Percentiles rank a stretch among this genome's conserved stretches.
Evolutionary conservation across 1,140 invertebrate genomes (phyloP).

Genomic region (Drosophila punjabiensis): DNA sequence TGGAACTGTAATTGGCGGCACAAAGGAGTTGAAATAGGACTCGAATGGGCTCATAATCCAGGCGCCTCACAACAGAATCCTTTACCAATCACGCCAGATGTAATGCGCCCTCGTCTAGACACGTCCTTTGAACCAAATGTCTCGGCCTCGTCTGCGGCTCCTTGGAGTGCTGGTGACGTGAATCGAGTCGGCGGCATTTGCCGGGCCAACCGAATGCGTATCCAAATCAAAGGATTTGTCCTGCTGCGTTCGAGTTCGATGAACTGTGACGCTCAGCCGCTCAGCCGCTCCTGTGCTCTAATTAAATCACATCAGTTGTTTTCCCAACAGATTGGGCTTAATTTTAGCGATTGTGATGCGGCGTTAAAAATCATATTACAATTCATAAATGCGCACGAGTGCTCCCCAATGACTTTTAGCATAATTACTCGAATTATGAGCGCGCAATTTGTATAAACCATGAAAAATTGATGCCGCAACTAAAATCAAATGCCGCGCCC

Average conservation of each 20-base stretch:
- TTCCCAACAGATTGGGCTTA: conserved; percentile 15
- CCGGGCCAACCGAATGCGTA: background rate
- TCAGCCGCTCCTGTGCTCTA: conserved; percentile 6
- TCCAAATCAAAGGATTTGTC: conserved; percentile 25
- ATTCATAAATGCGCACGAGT: conserved; percentile 18
- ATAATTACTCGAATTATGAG: conserved; percentile 56
- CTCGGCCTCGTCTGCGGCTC: conserved; percentile 36
- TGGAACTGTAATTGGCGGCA: conserved; percentile 1
- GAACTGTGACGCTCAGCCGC: conserved; percentile 6
- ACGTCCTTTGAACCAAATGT: conserved; percentile 38
- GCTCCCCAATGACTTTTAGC: conserved; percentile 42
- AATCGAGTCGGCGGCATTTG: background rate
- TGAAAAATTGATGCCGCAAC: conserved; percentile 64
- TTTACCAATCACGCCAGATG: conserved; percentile 30
- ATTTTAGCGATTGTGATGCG: conserved; percentile 23
- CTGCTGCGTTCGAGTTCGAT: conserved; percentile 31
- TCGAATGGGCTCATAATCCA: conserved; percentile 12
- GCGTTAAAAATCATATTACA: conserved; percentile 46
- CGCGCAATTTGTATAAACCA: conserved; percentile 40
- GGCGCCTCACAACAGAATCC: conserved; percentile 14
- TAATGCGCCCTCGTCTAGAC: conserved; percentile 40
- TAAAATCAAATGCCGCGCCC: conserved; percentile 53
- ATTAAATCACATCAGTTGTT: conserved; percentile 39
- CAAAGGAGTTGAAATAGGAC: conserved; percentile 23
- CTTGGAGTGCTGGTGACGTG: conserved; percentile 34